Evolutionary conservation across 2,888 invertebrate genomes (phyloP).

Genomic region (Flexamia atlantica): DNA sequence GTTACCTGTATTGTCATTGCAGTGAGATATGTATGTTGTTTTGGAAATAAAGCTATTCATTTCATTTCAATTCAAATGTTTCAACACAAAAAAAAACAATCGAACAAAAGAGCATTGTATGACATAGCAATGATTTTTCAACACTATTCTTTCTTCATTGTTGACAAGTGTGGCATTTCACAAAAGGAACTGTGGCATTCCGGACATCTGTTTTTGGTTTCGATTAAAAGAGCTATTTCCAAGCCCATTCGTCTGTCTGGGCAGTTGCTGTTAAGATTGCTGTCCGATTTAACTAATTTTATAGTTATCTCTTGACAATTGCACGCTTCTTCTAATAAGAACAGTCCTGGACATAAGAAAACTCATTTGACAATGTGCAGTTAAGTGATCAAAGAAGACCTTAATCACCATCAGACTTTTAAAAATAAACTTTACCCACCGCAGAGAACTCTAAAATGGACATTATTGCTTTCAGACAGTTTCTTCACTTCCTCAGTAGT

Average conservation of each 20-base stretch:
- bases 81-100: too few relatives aligned
- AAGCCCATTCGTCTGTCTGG: conserved; percentile 39
- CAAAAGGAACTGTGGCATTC: conserved; percentile 16
- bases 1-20: too few relatives aligned
- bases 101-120: too few relatives aligned
- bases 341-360: background rate
- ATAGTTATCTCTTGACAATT: background rate
- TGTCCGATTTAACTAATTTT: conserved; percentile 16
- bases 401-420: background rate
- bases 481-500: too few relatives aligned
- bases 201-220: conserved; percentile 32
- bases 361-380: background rate
- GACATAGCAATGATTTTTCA: background rate
- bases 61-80: too few relatives aligned
- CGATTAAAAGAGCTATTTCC: conserved; percentile 46
- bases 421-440: background rate
- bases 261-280: background rate
- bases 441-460: background rate
- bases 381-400: background rate
- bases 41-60: too few relatives aligned
- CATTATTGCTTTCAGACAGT: too few relatives aligned
- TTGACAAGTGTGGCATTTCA: conserved; percentile 16
- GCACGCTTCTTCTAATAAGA: conserved; percentile 16
- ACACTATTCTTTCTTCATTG: background rate
- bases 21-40: too few relatives aligned